Evolutionary conservation across 2,797 vertebrate genomes (phyloP), one percentile per base, ranked within the genome.

Genomic region (Cyclura pinguis): DNA sequence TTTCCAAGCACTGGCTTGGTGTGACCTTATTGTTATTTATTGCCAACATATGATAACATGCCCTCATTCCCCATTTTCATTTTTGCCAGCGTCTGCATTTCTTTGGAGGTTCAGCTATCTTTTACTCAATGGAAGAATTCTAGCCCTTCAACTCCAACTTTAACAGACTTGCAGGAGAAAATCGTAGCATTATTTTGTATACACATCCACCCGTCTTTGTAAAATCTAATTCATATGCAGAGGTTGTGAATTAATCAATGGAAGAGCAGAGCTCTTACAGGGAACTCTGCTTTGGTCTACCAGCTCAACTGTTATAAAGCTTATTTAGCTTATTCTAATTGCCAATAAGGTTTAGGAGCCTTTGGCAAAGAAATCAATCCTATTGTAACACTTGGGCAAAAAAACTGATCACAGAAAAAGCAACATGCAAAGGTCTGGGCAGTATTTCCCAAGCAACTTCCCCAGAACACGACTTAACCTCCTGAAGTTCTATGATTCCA

Each of bases 301-400:
- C 81, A 62, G 73, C 72, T 89, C 69, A 62, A 72, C 80, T 89
- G 88, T 77, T 84, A 84, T 76, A 89, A 89, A 84, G 89, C 81
- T 91, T 87, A 84, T 84, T 81, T 83, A 83, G 85, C 85, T 84
- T 87, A 91, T 84, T 77, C 85, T 83, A 87, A 87, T 82, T 87
- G 80, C 59, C 85, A 84, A 84, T 91, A 91, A 77, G 85, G 89
- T 83, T 91, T 87, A 87, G 73, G 85, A 91, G 81, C 67, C 81
- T 59, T 84, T 59, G 42, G 80, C 18, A 42, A 84, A 87, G 85
- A 87, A 89, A 91, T 87, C 89, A 84, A 87, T 87, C 42, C 57
- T 84, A 84, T n/a, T 84, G 52, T 69, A 91, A 87, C 29, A 57
- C 80, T 83, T 83, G 74, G 69, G 59, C 55, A 52, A 69, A 69